Conservation (phyloP, 2,888 invertebrate species). For the Watsonalla cultraria region DNA sequence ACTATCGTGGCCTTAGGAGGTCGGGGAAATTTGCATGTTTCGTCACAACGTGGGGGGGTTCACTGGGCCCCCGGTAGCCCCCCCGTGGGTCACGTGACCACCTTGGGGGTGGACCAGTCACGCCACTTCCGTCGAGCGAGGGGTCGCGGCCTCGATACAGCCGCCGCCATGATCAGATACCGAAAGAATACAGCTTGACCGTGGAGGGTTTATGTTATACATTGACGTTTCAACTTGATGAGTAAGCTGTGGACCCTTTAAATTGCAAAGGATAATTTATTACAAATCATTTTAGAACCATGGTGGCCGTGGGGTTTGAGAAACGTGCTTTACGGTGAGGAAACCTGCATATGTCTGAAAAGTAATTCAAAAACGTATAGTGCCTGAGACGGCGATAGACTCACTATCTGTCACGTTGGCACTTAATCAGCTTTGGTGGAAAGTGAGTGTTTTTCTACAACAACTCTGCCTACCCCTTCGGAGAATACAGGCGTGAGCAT, state of each 20-base stretch:
- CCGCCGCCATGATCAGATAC: slow-evolving; percentile 57
- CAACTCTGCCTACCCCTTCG: too few species aligned
- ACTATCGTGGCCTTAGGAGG: slow-evolving; percentile 45
- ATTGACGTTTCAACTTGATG: background rate
- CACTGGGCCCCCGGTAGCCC: slow-evolving; percentile 3
- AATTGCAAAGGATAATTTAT: too few species aligned
- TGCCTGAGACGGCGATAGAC: too few species aligned
- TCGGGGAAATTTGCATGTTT: slow-evolving; percentile 64
- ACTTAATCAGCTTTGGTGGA: too few species aligned
- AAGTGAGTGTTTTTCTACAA: too few species aligned
- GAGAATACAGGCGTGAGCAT: too few species aligned
- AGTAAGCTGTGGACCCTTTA: too few species aligned
- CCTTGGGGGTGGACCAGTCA: slow-evolving; percentile 30
- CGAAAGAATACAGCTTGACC: slow-evolving; percentile 26
- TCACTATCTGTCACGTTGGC: too few species aligned
- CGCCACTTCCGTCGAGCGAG: slow-evolving; percentile 56
- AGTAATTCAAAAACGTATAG: too few species aligned
- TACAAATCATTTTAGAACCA: background rate
- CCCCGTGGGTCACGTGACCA: slow-evolving; percentile 6
- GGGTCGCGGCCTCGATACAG: slow-evolving; percentile 56
- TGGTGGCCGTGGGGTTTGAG: too few species aligned
- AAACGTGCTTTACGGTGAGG: too few species aligned
- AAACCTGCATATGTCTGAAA: too few species aligned
- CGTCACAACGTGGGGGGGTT: slow-evolving; percentile 44
- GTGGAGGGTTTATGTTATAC: background rate